Evolutionary conservation across 2,888 invertebrate genomes (phyloP).

Genomic region (Nymphalis polychloros): DNA sequence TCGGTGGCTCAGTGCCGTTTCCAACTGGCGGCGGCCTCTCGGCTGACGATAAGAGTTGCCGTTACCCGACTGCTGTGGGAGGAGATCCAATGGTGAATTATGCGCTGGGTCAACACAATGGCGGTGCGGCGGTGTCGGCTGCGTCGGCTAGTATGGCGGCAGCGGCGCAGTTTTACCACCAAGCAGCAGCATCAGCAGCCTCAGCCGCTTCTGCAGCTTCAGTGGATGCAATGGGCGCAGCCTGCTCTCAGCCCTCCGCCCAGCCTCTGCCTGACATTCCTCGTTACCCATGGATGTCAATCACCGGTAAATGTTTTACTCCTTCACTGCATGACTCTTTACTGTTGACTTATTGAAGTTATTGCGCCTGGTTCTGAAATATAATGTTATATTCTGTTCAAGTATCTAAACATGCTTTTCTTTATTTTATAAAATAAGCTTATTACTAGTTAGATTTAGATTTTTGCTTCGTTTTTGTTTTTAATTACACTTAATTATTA

Average conservation of each 20-base stretch:
- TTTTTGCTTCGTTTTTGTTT: background rate
- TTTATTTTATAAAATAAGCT: background rate
- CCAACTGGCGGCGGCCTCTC: conserved; percentile 85
- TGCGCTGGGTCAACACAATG: conserved; percentile 89
- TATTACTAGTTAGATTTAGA: background rate
- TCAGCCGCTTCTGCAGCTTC: conserved; percentile 88
- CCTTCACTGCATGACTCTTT: conserved; percentile 61
- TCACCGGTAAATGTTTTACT: conserved; percentile 90
- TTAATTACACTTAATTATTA: background rate
- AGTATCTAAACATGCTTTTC: background rate
- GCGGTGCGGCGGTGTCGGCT: conserved; percentile 85
- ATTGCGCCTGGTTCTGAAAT: background rate
- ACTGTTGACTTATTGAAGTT: background rate
- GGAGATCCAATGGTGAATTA: conserved; percentile 91
- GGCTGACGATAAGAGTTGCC: conserved; percentile 89
- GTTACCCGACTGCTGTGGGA: conserved; percentile 86
- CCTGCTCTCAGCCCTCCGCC: conserved; percentile 90
- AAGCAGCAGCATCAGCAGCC: conserved; percentile 88
- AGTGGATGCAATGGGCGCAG: conserved; percentile 91
- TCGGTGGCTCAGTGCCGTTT: conserved; percentile 85
- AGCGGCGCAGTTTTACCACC: conserved; percentile 94
- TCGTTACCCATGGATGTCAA: conserved; percentile 97
- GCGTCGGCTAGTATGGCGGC: conserved; percentile 86
- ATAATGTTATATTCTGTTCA: background rate
- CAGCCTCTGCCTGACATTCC: conserved; percentile 96